Base-by-base conservation (phyloP, 2,113 vertebrate species). In the Lagopus leucura region DNA sequence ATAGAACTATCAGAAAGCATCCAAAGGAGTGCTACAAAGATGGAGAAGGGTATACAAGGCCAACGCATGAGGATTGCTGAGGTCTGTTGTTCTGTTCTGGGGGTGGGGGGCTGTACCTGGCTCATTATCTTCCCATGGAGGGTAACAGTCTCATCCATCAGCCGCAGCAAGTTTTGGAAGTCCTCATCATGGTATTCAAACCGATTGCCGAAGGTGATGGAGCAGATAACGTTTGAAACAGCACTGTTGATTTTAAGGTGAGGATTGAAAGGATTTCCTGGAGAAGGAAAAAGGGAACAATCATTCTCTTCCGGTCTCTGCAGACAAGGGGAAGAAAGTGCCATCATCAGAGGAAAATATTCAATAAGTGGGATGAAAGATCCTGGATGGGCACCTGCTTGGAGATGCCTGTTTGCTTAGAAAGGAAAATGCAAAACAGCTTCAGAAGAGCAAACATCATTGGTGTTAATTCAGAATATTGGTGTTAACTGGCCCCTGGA, bases 221-320 rank as follows among this genome's bases (percentile, higher is more conserved):
- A 98, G 47, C 96, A 98, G 64, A 99, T 98, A 54, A 99, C 91
- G 45, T 99, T 99, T 73, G 98, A 78, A 91, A 99, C 95, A 1
- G 98, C 98, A 0, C 97, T 98, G 75, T 97, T 97, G 61, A 98
- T 72, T 50, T 97, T 96, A 13, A 93, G 21, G 10, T 97, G 97
- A 45, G 97, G 97, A 55, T 98, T n/a, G 67, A 98, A 98, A 24
- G 98, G 92, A 48, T 97, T 95, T 10, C 97, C 98, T 99, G 67
- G 27, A 89, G 86, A 69, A 71, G 20, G 7, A 66, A 74, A 72
- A 72, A 6, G 42, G 12, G 45, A 47, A 20, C 45, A 17, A 38
- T 38, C 14, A 18, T 47, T 67, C 3, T 82, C 19, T 61, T 71
- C 18, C 2, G 13, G 6, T 24, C 30, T 42, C 82, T 45, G 22